Percentiles rank a stretch among this genome's conserved stretches.
phyloP scores from a whole-genome alignment of 2,113 vertebrate genomes.

The Dasyornis broadbenti region DNA sequence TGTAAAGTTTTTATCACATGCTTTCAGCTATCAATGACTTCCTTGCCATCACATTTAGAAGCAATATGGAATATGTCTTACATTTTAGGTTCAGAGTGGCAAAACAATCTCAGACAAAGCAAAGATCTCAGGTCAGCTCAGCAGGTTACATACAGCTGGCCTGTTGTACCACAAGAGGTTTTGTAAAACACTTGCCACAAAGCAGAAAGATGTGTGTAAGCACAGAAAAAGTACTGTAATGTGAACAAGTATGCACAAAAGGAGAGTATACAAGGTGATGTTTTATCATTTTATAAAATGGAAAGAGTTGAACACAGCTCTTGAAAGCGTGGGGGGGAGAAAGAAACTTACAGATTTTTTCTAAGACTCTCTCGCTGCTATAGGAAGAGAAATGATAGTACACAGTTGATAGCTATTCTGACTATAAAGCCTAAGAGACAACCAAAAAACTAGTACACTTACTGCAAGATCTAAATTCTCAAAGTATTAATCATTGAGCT shows the following conservation, averaged over 20 bases:
- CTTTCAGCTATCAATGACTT: neutral
- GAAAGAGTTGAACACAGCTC: neutral
- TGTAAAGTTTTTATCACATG: neutral
- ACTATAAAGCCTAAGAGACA: neutral
- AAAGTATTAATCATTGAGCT: neutral
- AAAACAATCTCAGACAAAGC: neutral
- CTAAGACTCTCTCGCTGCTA: neutral
- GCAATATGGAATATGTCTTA: neutral
- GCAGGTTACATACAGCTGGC: neutral
- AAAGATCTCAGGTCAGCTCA: neutral
- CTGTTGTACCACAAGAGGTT: neutral
- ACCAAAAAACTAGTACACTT: neutral
- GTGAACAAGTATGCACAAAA: neutral
- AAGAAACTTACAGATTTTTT: neutral
- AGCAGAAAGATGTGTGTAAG: neutral
- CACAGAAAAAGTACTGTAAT: neutral
- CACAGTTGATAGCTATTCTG: neutral
- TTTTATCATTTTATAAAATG: neutral
- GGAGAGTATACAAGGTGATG: fast-evolving
- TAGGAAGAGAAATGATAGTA: neutral
- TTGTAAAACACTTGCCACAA: neutral
- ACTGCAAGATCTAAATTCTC: neutral
- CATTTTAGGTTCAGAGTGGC: neutral
- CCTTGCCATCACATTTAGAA: neutral
- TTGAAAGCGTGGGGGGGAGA: neutral